Percentiles rank a stretch among this genome's conserved stretches.
Conservation (phyloP, 2,113 vertebrate genomes). For the Bagarius yarrelli region DNA sequence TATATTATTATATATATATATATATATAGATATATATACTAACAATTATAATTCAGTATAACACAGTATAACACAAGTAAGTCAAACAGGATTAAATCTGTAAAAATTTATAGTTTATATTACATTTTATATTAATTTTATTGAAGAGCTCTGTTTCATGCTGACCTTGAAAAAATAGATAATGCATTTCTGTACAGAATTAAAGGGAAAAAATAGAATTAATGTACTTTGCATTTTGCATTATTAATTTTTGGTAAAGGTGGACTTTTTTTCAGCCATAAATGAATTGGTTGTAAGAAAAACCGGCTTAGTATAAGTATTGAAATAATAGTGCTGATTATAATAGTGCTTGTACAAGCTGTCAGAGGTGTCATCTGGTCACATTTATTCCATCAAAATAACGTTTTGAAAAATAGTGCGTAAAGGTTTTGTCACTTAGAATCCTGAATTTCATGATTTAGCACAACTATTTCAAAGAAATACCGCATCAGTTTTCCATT, state of each 20-base stretch:
- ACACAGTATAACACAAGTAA: no score
- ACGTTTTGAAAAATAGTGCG: background rate
- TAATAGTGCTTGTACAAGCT: background rate
- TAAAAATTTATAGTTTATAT: no score
- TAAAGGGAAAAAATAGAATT: constrained; percentile 1
- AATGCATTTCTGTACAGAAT: background rate
- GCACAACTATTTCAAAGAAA: constrained; percentile 44
- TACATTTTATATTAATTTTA: no score
- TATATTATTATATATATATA: no score
- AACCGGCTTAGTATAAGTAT: background rate
- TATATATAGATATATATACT: no score
- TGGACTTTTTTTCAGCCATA: background rate
- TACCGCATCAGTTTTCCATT: constrained; percentile 40
- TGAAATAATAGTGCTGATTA: background rate
- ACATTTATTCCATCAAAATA: constrained; percentile 10
- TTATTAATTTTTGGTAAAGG: background rate
- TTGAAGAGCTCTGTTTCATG: background rate
- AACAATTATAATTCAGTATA: no score
- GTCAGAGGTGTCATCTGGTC: background rate
- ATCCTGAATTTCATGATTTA: constrained; percentile 35
- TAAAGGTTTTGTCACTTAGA: background rate
- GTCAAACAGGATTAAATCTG: background rate
- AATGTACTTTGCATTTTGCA: background rate
- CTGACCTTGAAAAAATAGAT: background rate
- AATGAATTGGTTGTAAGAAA: background rate